Evolutionary conservation across 2,113 vertebrate species (phyloP).

Genomic region (Rhabdomys dilectus): DNA sequence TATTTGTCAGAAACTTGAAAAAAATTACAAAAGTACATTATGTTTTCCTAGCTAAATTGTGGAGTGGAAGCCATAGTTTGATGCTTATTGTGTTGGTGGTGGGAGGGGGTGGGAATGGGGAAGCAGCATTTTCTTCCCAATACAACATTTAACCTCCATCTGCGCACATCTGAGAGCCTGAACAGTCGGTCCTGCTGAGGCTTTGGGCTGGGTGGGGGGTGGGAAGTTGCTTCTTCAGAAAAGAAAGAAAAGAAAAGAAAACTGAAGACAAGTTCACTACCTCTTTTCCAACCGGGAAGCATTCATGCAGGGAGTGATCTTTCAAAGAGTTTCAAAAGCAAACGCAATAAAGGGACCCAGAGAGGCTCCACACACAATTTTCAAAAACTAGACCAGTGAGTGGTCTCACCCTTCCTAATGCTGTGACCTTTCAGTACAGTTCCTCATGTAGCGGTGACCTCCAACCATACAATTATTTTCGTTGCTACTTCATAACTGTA

Average conservation of each 20-base stretch:
- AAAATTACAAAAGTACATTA: not conserved
- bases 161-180: not conserved
- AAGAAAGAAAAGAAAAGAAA: not conserved
- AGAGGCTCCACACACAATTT: not conserved
- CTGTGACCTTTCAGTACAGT: not conserved
- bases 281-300: constrained; percentile 45
- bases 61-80: not conserved
- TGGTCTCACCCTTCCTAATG: not conserved
- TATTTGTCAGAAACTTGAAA: constrained; percentile 12
- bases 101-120: too few species aligned
- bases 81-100: not conserved
- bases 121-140: not conserved
- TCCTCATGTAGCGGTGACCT: not conserved
- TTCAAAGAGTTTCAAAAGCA: constrained; percentile 70
- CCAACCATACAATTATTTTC: not conserved
- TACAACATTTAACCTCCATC: not conserved
- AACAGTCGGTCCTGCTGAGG: not conserved
- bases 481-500: not conserved
- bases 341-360: constrained; percentile 65
- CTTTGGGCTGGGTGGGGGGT: not conserved
- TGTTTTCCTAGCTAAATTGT: constrained; percentile 31
- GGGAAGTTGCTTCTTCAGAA: not conserved
- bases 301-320: constrained; percentile 67
- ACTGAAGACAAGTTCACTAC: constrained; percentile 46
- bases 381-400: constrained; percentile 55